These are phyloP conservation scores for Teinopalpus imperialis DNA, from an alignment of 2,888 invertebrate genomes.

Conservation along the genomic window DNA sequence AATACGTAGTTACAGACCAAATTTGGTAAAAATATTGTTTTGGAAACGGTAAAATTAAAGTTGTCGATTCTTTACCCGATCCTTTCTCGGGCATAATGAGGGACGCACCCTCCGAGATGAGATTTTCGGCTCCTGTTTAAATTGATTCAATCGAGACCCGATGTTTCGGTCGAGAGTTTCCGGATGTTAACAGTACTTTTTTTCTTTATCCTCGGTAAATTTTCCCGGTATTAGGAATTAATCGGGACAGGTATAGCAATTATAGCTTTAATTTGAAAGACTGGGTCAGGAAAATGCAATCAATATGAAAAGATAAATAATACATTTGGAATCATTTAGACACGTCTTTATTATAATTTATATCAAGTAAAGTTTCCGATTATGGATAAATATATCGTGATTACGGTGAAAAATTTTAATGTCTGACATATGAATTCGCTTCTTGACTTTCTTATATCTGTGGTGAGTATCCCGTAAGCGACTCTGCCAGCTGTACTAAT, in stretches of 20 bases:
- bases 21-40: conserved; percentile 29
- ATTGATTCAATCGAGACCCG: conserved; percentile 77
- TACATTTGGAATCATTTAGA: background rate
- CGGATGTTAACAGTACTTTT: conserved; percentile 36
- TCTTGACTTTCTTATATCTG: too few species aligned
- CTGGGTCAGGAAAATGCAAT: conserved; percentile 10
- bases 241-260: conserved; percentile 42
- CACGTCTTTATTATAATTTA: too few species aligned
- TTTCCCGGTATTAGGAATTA: conserved; percentile 57
- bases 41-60: conserved; percentile 36
- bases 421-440: too few species aligned
- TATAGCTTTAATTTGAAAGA: conserved; percentile 13
- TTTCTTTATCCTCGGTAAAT: conserved; percentile 42
- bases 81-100: conserved; percentile 78
- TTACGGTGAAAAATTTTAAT: too few species aligned
- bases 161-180: conserved; percentile 65
- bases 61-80: conserved; percentile 65
- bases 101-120: conserved; percentile 72
- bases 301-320: background rate
- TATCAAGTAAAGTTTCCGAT: too few species aligned
- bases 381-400: too few species aligned
- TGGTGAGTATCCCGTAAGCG: too few species aligned
- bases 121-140: conserved; percentile 72
- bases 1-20: background rate
- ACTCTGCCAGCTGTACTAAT: too few species aligned